Percentiles rank a stretch among this genome's conserved stretches.
Conservation (phyloP, 2,113 vertebrate genomes). For the Ciconia maguari region DNA sequence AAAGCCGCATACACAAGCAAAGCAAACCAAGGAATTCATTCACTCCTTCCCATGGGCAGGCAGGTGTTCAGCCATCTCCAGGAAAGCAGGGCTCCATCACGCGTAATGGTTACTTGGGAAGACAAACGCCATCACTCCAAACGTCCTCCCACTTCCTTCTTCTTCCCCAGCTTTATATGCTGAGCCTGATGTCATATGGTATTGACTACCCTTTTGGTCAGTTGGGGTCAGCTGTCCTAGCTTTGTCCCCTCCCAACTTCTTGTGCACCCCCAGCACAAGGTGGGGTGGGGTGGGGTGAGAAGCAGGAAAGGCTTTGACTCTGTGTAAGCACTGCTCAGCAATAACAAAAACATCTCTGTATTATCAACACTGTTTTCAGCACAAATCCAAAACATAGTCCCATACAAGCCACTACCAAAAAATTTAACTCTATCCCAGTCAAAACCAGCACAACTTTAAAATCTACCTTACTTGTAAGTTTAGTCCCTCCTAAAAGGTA, state of each 20-base stretch:
- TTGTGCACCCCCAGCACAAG: not conserved
- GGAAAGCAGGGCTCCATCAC: not conserved
- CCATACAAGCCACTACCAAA: not conserved
- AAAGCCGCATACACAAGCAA: fast-evolving
- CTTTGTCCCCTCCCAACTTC: not conserved
- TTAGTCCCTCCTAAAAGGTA: not conserved
- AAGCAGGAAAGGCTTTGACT: not conserved
- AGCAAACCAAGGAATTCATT: not conserved
- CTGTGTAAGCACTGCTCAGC: not conserved
- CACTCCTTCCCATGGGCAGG: not conserved
- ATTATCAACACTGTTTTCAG: not conserved
- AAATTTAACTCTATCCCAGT: not conserved
- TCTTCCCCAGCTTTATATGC: not conserved
- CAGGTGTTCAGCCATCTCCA: not conserved
- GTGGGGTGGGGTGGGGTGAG: not conserved
- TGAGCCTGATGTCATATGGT: not conserved
- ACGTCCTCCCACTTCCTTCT: not conserved
- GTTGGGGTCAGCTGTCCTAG: not conserved
- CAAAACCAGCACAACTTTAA: not conserved
- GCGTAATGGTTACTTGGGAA: fast-evolving
- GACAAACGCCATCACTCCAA: fast-evolving
- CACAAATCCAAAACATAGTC: not conserved
- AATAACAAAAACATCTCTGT: not conserved
- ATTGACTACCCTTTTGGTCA: not conserved
- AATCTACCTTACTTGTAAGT: not conserved